A percentile compares a stretch with the other conserved stretches of the same genome.
These are phyloP conservation scores for Lates japonicus DNA, from an alignment of 2,797 vertebrate species.

Conservation along the genomic window DNA sequence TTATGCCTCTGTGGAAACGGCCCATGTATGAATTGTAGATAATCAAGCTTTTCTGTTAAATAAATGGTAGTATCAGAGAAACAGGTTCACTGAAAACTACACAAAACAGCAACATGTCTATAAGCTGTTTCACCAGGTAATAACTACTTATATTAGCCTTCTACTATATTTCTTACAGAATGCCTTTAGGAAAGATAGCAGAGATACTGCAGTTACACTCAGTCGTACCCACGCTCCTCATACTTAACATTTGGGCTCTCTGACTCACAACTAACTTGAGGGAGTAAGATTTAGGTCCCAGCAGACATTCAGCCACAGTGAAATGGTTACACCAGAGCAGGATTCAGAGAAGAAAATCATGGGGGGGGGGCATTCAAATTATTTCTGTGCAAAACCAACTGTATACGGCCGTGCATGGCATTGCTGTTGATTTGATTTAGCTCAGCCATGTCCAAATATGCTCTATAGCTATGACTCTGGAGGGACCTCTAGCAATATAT, in stretches of 20 bases:
- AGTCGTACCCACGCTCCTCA: constrained; percentile 10
- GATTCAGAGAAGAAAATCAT: constrained; percentile 48
- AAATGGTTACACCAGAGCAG: constrained; percentile 38
- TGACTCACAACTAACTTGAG: constrained; percentile 27
- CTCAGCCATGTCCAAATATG: constrained; percentile 66
- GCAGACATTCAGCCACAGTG: constrained; percentile 30
- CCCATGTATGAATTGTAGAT: constrained; percentile 68
- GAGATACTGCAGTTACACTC: constrained; percentile 16
- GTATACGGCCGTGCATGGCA: constrained; percentile 58
- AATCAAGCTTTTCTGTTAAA: constrained; percentile 53
- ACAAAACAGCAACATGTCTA: constrained; percentile 25
- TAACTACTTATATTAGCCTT: not conserved
- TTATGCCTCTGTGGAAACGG: constrained; percentile 66
- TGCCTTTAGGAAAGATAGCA: constrained; percentile 28
- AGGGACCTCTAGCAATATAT: constrained; percentile 70
- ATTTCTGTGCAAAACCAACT: constrained; percentile 67
- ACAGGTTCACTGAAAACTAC: constrained; percentile 30
- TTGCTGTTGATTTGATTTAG: constrained; percentile 72
- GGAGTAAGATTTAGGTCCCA: constrained; percentile 48
- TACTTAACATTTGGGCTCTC: constrained; percentile 37
- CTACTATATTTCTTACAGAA: constrained; percentile 6
- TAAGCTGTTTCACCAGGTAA: constrained; percentile 40
- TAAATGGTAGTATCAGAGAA: constrained; percentile 42
- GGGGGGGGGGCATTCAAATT: constrained; percentile 51
- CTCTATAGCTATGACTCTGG: constrained; percentile 48